Base-by-base conservation (phyloP, 2,113 vertebrate species). In the Gallinago jamesoni region DNA sequence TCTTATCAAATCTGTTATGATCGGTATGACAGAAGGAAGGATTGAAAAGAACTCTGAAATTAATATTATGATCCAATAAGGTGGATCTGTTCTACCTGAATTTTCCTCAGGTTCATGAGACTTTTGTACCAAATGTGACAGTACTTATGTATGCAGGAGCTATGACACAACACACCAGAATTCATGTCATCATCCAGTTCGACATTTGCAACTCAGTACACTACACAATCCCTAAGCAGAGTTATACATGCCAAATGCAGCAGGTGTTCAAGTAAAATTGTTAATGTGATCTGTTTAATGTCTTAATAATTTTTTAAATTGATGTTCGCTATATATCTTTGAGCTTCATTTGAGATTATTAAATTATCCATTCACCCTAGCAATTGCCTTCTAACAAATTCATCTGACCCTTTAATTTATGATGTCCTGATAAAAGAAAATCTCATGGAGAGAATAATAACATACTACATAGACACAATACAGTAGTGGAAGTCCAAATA, bases 371-470 rank as follows among this genome's bases (percentile, higher is more conserved):
- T 91, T 90, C 43, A 80, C 47, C 59, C 28, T 53, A 30, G 92
- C 78, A 94, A 80, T 87, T 89, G 35, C 30, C 91, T 95, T 89
- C 19, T 88, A 70, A 78, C 9, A 73, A 56, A 94, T 83, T 86
- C 47, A 77, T 14, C 48, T 95, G 78, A 72, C 31, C 23, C 35
- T 94, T 76, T 84, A 70, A 55, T 96, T 90, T 94, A 53, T 91
- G 13, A 76, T 79, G 45, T 60, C 35, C 47, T 82, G 30, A 55
- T 31, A 69, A 60, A 95, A 76, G 19, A 84, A 93, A 95, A 72
- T 39, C 47, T 91, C 28, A 39, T 27, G 7, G 83, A 83, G 35
- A 73, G 39, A 86, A 59, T 88, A 86, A 59, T 88, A 78, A 52
- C 10, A 39, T 76, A 30, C 9, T 70, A 53, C 45, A 39, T 33